Base-by-base conservation (phyloP, 2,113 vertebrate genomes). In the Dipodomys stephensi region DNA sequence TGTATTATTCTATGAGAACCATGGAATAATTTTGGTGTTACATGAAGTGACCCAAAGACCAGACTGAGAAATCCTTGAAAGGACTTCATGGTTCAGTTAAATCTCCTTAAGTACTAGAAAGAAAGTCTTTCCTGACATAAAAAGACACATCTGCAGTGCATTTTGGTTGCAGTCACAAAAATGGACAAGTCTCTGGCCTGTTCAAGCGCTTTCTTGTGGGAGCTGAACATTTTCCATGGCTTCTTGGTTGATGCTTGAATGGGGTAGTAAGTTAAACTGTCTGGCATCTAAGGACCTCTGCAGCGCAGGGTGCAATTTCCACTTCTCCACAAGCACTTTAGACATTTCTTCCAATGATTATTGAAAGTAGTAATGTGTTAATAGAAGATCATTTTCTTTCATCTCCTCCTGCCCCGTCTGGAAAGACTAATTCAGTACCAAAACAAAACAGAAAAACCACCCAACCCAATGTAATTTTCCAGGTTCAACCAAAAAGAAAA, bases 361-460 rank as follows among this genome's bases (percentile, higher is more conserved):
- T 89, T 95, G 97, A 96, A 95, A 76, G 79, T 23, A 0, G 65
- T 85, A 88, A 53, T 60, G 49, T 76, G 86, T 97, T 96, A 94
- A 97, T 97, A 96, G 95, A 95, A 97, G 96, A 88, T 93, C 76
- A 53, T 1, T 89, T 96, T 88, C 96, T 97, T 97, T 93, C 96
- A 96, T 81, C 93, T 95, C 94, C 72, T 93, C 71, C 80, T 4
- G 78, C 69, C 25, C 13, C 4, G 46, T 93, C 93, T 0, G 67
- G 96, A 97, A 97, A 97, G 96, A 96, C 80, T 95, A 78, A 96
- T 97, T 96, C 94, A 89, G 28, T 90, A 96, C 87, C 95, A 97
- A 97, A 96, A 96, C 96, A 97, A 97, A 97, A 93, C 93, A 94
- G 74, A 96, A 90, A 96, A 96, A 57, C 90, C 93, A 85, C 90